These are phyloP conservation scores for Latrodectus elegans DNA, from an alignment of 2,888 invertebrate genomes.

Conservation along the genomic window DNA sequence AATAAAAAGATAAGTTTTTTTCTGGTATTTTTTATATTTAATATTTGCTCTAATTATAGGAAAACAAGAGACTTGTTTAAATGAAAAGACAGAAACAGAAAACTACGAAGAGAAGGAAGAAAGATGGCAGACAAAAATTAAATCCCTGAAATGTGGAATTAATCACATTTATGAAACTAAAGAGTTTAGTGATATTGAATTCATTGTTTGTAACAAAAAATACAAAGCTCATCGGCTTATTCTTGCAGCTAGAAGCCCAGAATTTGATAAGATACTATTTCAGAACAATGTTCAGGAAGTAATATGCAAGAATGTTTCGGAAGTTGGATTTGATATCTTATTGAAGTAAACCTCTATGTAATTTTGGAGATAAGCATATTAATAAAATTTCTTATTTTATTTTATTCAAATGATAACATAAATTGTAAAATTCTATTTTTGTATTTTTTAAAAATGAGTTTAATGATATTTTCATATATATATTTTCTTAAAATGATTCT, in stretches of 20 bases:
- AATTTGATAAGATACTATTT: neutral
- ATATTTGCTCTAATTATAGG: too few species aligned
- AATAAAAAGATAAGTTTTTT: too few species aligned
- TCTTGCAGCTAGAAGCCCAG: conserved; percentile 6
- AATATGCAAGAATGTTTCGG: neutral
- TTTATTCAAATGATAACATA: too few species aligned
- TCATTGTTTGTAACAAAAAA: neutral
- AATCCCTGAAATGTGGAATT: conserved; percentile 4
- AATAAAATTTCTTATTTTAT: too few species aligned
- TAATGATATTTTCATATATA: too few species aligned
- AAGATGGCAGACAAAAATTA: conserved; percentile 8
- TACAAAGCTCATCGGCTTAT: conserved; percentile 26
- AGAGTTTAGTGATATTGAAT: conserved; percentile 8
- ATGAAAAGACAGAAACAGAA: neutral
- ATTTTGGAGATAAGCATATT: too few species aligned
- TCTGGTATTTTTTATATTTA: too few species aligned
- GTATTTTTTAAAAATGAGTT: too few species aligned
- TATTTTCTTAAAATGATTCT: too few species aligned
- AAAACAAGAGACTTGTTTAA: too few species aligned
- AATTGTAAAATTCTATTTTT: too few species aligned
- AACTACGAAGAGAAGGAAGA: neutral
- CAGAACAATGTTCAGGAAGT: neutral
- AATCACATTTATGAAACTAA: conserved; percentile 20
- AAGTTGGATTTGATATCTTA: conserved; percentile 29
- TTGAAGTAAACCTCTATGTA: neutral